These are phyloP conservation scores for Hestina assimilis DNA, from an alignment of 1,140 invertebrate species.

Conservation along the genomic window DNA sequence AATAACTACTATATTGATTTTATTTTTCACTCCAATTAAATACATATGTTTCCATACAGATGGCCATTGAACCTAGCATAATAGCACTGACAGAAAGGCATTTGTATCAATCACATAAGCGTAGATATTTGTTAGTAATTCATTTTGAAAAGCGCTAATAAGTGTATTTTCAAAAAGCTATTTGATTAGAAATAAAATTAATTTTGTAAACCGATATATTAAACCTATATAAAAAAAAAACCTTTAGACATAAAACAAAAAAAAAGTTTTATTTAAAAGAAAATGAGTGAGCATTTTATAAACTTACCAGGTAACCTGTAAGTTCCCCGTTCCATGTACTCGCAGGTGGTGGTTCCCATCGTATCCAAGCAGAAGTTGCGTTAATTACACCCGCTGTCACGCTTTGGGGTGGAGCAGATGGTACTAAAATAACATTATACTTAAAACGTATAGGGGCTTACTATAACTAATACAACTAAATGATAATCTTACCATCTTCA, in stretches of 20 bases:
- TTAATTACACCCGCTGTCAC: slow-evolving; percentile 88
- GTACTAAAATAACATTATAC: slow-evolving; percentile 59
- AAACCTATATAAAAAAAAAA: background rate
- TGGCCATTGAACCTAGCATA: no score
- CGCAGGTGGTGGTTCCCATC: slow-evolving; percentile 87
- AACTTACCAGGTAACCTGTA: slow-evolving; percentile 85
- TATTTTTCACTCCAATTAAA: no score
- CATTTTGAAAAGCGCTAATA: no score
- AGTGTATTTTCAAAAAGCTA: no score
- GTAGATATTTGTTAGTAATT: no score
- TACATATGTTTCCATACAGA: no score
- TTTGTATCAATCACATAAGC: no score
- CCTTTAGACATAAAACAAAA: background rate
- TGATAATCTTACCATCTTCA: slow-evolving; percentile 82
- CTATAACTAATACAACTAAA: background rate
- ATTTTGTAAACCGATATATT: no score
- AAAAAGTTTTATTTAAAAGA: background rate
- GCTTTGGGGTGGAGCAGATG: slow-evolving; percentile 85
- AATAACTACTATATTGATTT: no score
- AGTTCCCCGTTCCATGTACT: slow-evolving; percentile 87
- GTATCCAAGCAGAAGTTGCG: slow-evolving; percentile 85
- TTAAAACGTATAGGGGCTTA: background rate
- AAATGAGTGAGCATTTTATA: background rate
- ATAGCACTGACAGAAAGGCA: no score
- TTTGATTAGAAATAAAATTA: no score